Evolutionary conservation across 2,888 invertebrate species (phyloP), one percentile per base, ranked within the genome.

Genomic region (Notocelia uddmanniana): DNA sequence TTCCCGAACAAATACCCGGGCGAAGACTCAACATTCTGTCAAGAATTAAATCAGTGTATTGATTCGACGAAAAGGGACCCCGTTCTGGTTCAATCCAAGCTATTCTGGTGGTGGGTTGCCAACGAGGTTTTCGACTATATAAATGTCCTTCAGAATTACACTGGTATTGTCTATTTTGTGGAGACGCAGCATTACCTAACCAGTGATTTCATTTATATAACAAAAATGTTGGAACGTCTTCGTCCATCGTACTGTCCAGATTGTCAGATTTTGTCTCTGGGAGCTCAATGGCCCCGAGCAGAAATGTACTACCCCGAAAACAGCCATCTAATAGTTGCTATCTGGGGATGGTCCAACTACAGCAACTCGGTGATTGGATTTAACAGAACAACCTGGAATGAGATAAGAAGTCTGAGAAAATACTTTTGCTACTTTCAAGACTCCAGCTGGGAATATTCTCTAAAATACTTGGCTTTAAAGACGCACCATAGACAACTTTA

Each of bases 141-240:
- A 77, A 26, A 81, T 74, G 69, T 85, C 80, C 71, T 84, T 75
- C 15, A 83, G 69, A 73, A 86, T 77, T 74, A 85, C 62, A 64
- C 87, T 62, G 34, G 77, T 68, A 5, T 75, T 64, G 5, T 83
- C 41, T 62, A 80, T 68, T 72, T 74, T 48, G 21, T 76, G 21
- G 73, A 73, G 34, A 31, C 66, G 2, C 45, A 62, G 2, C 37
- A 67, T 26, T 60, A 54, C 10, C 8, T 73, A 13, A 62, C 62
- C 21, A 59, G 13, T 21, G 70, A 70, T 37, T 26, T 70, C 41
- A 8, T 70, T n/a, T 52, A 64, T 21, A 70, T 70, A 41, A n/a
- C 52, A 2, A 58, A 52, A n/a, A 70, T 66, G 70, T 21, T 70
- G 31, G 64, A 70, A 31, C 15, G 50, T 0, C 41, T 58, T 31